Base-by-base conservation (phyloP, 1,140 invertebrate genomes). In the Ips nitidus region DNA sequence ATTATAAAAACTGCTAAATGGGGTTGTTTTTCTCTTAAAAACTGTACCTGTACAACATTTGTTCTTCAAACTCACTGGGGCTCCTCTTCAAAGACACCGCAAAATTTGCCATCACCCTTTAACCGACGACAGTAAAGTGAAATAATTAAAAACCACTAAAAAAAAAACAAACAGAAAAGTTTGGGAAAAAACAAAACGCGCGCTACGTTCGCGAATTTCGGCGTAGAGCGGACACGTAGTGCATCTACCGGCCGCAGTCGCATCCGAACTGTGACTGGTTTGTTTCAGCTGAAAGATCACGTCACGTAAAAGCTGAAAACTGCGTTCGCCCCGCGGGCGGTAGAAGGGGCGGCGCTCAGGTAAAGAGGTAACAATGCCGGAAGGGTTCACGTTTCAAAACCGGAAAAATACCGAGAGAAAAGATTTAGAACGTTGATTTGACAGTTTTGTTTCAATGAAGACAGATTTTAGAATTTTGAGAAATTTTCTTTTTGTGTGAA, bases 41-140 rank as follows among this genome's bases (percentile, higher is more conserved):
- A 47, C 45, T 6, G 45, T 47, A 71, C 73, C 73, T 74, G 67
- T 74, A 74, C 22, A 74, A 53, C 66, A 74, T 74, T 61, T 73
- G 69, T 37, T 73, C 73, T 36, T 73, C 73, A 43, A 71, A 66
- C 71, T 73, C 70, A 72, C 69, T 71, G 7, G 74, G 61, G 68
- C 71, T 73, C 38, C 69, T 47, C 59, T 71, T 73, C 42, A 71
- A 55, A 6, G 73, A 74, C 2, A 74, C 70, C 39, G 70, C 70
- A 60, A 70, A 71, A 42, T 73, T 73, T 52, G 72, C 74, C 72
- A 73, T 73, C 22, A 4, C 8, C 8, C 8, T 47, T 47, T 8
- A 8, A 40, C 43, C 4, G 43, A 4, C 4, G 4, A 4, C 4
- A 47, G 43, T 47, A 47, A 47, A 47, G 52, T 55, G 1, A 8